Evolutionary conservation across 2,113 vertebrate species (phyloP).

Genomic region (Cryptoleucopteryx plumbea): DNA sequence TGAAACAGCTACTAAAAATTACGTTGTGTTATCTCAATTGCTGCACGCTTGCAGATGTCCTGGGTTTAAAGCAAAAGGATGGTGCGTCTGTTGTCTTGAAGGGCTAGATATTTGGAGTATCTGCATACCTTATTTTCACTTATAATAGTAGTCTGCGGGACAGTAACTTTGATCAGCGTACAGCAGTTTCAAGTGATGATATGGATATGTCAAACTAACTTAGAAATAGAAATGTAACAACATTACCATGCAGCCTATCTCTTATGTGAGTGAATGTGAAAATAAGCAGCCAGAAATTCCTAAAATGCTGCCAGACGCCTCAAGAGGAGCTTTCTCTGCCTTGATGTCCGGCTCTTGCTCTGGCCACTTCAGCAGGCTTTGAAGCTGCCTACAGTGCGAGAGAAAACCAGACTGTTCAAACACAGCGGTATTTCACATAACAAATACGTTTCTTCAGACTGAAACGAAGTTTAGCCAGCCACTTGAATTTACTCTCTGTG

Average conservation of each 20-base stretch:
- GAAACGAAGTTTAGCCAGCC: not conserved
- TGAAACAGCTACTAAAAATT: not conserved
- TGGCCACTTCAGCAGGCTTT: not conserved
- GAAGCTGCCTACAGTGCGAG: not conserved
- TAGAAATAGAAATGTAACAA: not conserved
- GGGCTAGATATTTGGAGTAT: not conserved
- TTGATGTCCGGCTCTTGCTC: not conserved
- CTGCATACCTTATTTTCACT: not conserved
- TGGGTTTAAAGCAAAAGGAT: not conserved
- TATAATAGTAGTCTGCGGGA: rapidly evolving
- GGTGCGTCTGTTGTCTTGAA: not conserved
- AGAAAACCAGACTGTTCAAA: not conserved
- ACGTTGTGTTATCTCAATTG: not conserved
- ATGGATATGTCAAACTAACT: not conserved
- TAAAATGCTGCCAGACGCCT: not conserved
- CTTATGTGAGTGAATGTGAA: not conserved
- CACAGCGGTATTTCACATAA: not conserved
- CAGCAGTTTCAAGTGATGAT: not conserved
- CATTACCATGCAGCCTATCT: not conserved
- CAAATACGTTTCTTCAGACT: not conserved
- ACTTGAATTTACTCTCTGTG: conserved; percentile 3
- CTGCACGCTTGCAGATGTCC: not conserved
- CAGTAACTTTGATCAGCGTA: not conserved
- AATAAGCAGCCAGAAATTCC: not conserved
- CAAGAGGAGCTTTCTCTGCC: not conserved